phyloP scores from a whole-genome alignment of 2,888 invertebrate species.

The Mythimna pallens region DNA sequence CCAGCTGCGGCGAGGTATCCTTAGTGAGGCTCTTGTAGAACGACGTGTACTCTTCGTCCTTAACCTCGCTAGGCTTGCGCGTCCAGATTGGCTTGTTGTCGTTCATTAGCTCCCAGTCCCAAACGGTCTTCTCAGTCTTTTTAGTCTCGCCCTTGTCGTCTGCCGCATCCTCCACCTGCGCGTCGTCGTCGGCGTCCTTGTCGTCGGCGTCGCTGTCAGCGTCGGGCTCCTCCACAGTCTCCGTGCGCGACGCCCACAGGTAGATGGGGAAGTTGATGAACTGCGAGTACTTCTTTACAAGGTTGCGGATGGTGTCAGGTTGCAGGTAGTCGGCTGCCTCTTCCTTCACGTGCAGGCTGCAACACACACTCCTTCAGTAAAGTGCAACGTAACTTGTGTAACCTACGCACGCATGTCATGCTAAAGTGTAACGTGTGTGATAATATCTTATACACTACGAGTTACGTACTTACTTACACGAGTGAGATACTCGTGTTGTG shows the following conservation, averaged over 20 bases:
- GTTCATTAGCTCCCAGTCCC: slow-evolving; percentile 99
- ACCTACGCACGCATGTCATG: too few relatives aligned
- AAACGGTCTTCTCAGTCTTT: slow-evolving; percentile 98
- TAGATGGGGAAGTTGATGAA: slow-evolving; percentile 99
- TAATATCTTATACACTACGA: too few relatives aligned
- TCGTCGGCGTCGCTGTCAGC: slow-evolving; percentile 58
- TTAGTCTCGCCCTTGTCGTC: slow-evolving; percentile 92
- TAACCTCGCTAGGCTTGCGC: slow-evolving; percentile 95
- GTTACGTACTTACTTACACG: too few relatives aligned
- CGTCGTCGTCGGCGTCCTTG: slow-evolving; percentile 84
- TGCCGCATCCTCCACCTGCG: slow-evolving; percentile 93
- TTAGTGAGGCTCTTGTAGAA: slow-evolving; percentile 99
- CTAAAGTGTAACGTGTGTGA: neutral
- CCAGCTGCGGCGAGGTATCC: slow-evolving; percentile 95
- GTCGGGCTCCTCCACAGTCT: slow-evolving; percentile 65
- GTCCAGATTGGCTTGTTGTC: slow-evolving; percentile 99
- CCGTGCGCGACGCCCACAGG: slow-evolving; percentile 94
- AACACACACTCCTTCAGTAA: slow-evolving; percentile 39
- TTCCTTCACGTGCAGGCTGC: slow-evolving; percentile 97
- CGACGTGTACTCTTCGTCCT: slow-evolving; percentile 97
- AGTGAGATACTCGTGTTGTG: too few relatives aligned
- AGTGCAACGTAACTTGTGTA: neutral
- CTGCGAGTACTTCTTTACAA: slow-evolving; percentile 99
- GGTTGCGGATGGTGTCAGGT: slow-evolving; percentile 96
- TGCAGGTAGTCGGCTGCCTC: slow-evolving; percentile 99